Evolutionary conservation across 2,113 vertebrate genomes (phyloP).

Genomic region (Euleptes europaea): DNA sequence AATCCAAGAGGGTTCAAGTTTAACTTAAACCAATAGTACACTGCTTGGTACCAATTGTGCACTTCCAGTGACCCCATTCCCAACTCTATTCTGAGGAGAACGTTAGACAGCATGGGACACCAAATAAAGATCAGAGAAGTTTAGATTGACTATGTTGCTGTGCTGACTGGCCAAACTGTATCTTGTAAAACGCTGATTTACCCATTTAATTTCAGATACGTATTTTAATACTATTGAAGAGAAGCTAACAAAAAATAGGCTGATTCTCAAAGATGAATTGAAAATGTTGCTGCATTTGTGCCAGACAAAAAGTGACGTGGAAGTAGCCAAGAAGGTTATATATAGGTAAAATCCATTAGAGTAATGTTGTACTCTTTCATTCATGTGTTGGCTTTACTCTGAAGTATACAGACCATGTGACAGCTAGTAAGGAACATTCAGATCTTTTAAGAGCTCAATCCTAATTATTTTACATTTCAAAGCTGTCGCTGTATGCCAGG

Average conservation of each 20-base stretch:
- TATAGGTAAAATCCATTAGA: slow-evolving; percentile 77
- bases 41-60: no score
- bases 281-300: slow-evolving; percentile 87
- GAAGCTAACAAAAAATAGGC: slow-evolving; percentile 79
- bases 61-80: no score
- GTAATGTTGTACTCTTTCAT: slow-evolving; percentile 1
- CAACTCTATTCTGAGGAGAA: background rate
- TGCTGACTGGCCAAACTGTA: background rate
- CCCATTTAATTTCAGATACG: slow-evolving; percentile 75
- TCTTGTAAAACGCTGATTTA: background rate
- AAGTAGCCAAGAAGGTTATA: slow-evolving; percentile 82
- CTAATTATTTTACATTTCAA: background rate
- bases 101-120: no score
- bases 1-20: no score
- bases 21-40: no score
- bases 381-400: background rate
- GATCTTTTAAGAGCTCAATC: background rate
- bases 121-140: no score
- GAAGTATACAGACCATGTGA: background rate
- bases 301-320: slow-evolving; percentile 80
- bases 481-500: background rate
- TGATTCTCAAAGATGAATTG: slow-evolving; percentile 84
- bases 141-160: background rate
- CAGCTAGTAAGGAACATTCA: background rate
- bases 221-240: slow-evolving; percentile 80